Percentiles rank a stretch among this genome's conserved stretches.
Evolutionary conservation across 2,888 invertebrate genomes (phyloP).

Genomic region (Merodon equestris): DNA sequence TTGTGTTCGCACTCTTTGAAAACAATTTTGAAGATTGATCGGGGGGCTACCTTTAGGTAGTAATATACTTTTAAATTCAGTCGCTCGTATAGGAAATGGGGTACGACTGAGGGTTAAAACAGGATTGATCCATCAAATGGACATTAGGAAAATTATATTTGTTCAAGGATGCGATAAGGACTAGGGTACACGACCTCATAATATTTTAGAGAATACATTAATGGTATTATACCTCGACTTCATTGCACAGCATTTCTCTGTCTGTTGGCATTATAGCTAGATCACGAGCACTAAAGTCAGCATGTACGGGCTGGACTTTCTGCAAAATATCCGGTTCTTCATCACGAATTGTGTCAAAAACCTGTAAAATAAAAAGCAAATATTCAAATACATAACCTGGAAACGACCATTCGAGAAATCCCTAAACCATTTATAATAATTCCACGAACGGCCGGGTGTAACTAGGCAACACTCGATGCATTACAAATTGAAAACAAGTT

Average conservation of each 20-base stretch:
- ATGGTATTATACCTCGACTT: constrained; percentile 79
- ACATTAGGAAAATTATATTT: too few relatives aligned
- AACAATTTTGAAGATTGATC: neutral
- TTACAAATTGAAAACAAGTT: constrained; percentile 38
- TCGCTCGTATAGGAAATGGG: too few relatives aligned
- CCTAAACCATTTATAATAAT: constrained; percentile 3
- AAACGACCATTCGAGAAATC: neutral
- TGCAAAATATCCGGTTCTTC: constrained; percentile 78
- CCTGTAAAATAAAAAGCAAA: too few relatives aligned
- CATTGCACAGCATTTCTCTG: constrained; percentile 78
- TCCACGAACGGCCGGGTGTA: neutral
- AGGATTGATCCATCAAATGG: too few relatives aligned
- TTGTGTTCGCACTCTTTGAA: constrained; percentile 1
- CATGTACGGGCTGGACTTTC: constrained; percentile 82
- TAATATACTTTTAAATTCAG: too few relatives aligned
- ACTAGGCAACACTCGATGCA: constrained; percentile 11
- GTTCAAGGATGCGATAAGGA: too few relatives aligned
- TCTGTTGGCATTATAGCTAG: constrained; percentile 79
- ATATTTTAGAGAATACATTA: too few relatives aligned
- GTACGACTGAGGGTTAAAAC: too few relatives aligned
- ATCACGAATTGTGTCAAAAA: constrained; percentile 81
- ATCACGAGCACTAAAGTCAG: constrained; percentile 80
- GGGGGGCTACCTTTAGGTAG: too few relatives aligned
- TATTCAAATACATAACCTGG: neutral
- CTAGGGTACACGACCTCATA: too few relatives aligned